Conservation (phyloP, 2,888 invertebrate genomes). For the Amiota communis region DNA sequence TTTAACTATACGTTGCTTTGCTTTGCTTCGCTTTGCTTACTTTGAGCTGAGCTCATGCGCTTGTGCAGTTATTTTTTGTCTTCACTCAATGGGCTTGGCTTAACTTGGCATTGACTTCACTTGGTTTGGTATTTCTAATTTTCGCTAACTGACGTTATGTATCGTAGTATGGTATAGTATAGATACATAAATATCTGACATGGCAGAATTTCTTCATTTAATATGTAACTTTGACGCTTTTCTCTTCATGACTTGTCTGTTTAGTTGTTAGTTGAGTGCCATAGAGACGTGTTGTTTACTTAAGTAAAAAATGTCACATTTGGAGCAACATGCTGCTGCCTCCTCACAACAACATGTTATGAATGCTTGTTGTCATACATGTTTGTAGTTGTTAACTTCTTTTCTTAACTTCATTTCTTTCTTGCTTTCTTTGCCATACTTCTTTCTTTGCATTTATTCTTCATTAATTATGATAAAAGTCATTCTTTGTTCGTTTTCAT, state of each 20-base stretch:
- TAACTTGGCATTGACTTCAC: background rate
- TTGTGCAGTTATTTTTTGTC: background rate
- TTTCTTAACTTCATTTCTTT: no score
- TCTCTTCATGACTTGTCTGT: slow-evolving; percentile 12
- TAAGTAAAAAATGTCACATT: slow-evolving; percentile 17
- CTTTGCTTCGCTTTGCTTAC: no score
- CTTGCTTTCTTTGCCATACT: no score
- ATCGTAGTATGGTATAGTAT: background rate
- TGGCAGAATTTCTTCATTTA: no score
- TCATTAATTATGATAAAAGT: no score
- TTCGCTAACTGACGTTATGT: background rate
- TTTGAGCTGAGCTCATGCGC: background rate
- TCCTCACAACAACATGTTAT: background rate
- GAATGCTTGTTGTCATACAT: background rate
- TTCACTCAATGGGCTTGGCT: background rate
- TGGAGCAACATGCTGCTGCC: slow-evolving; percentile 2
- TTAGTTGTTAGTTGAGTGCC: background rate
- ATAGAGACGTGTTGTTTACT: slow-evolving; percentile 2
- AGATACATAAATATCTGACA: background rate
- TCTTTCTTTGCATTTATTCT: no score
- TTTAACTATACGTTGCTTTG: no score
- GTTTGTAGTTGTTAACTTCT: no score
- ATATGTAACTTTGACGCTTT: background rate
- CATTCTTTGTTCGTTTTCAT: no score
- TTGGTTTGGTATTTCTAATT: slow-evolving; percentile 14